Conservation (phyloP, 1,140 invertebrate species). For the Aphelinus atriplicis region DNA sequence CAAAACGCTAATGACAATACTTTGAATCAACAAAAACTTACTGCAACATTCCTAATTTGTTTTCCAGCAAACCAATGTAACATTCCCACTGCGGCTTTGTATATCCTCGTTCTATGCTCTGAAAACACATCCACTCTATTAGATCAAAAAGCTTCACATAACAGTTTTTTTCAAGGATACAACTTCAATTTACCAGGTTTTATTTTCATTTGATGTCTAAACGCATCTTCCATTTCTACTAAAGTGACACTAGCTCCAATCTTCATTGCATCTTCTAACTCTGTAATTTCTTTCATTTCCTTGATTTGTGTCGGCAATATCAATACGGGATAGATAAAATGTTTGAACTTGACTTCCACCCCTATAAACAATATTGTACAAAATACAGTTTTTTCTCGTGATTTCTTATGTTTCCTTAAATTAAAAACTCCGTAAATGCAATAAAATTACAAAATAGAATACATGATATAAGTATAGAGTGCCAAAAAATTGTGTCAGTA, state of each 20-base stretch:
- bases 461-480: not conserved
- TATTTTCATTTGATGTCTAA: slow-evolving; percentile 70
- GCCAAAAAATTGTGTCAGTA: not conserved
- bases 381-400: not conserved
- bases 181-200: slow-evolving; percentile 62
- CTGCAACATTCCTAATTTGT: slow-evolving; percentile 87
- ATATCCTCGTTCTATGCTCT: slow-evolving; percentile 76
- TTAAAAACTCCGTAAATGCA: too few species aligned
- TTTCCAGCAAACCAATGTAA: slow-evolving; percentile 94
- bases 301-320: slow-evolving; percentile 79
- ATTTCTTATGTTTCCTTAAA: too few species aligned
- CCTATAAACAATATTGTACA: slow-evolving; percentile 51
- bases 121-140: slow-evolving; percentile 5
- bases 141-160: too few species aligned
- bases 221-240: slow-evolving; percentile 73
- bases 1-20: not conserved
- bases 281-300: slow-evolving; percentile 74
- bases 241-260: slow-evolving; percentile 86
- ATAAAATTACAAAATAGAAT: too few species aligned
- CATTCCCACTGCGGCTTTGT: slow-evolving; percentile 82
- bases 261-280: slow-evolving; percentile 69
- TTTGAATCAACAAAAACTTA: slow-evolving; percentile 55
- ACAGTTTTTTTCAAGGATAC: not conserved
- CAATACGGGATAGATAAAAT: slow-evolving; percentile 82
- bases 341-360: slow-evolving; percentile 92